Evolutionary conservation across 1,140 invertebrate genomes (phyloP).

Genomic region (Lucilia sericata): DNA sequence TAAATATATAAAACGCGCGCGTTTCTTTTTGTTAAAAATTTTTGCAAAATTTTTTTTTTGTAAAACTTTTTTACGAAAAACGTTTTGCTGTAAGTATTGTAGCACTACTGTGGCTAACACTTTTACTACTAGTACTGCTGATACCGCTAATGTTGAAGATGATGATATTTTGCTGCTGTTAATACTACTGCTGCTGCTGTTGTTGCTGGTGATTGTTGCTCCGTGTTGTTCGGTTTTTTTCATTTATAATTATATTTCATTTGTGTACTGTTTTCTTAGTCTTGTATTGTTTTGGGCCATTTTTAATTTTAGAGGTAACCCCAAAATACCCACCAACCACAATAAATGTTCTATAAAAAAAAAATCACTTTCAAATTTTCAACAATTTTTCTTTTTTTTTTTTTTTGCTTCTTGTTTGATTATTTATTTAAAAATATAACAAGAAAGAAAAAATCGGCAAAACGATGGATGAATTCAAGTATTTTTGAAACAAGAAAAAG

Average conservation of each 20-base stretch:
- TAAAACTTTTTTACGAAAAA: background rate
- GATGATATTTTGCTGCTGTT: background rate
- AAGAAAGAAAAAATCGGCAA: constrained; percentile 7
- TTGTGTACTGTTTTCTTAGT: constrained; percentile 26
- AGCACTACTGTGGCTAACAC: too few relatives aligned
- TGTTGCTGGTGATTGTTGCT: constrained; percentile 4
- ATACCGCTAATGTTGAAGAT: background rate
- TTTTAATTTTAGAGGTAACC: constrained; percentile 51
- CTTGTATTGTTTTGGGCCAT: constrained; percentile 41
- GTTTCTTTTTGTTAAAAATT: background rate
- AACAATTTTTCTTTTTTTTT: constrained; percentile 13
- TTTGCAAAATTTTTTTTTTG: background rate
- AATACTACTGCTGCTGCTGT: constrained; percentile 31
- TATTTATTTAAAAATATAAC: constrained; percentile 34
- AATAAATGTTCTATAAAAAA: constrained; percentile 38
- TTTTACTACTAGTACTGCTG: constrained; percentile 28
- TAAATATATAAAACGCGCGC: background rate
- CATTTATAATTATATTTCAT: constrained; percentile 7
- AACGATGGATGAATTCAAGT: constrained; percentile 35
- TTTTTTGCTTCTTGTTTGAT: constrained; percentile 3
- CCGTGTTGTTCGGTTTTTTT: background rate
- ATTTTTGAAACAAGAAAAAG: background rate
- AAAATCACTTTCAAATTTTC: background rate
- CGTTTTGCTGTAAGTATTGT: background rate
- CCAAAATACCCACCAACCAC: constrained; percentile 50